Evolutionary conservation across 1,140 invertebrate species (phyloP), one percentile per base, ranked within the genome.

Genomic region (Cylas formicarius): DNA sequence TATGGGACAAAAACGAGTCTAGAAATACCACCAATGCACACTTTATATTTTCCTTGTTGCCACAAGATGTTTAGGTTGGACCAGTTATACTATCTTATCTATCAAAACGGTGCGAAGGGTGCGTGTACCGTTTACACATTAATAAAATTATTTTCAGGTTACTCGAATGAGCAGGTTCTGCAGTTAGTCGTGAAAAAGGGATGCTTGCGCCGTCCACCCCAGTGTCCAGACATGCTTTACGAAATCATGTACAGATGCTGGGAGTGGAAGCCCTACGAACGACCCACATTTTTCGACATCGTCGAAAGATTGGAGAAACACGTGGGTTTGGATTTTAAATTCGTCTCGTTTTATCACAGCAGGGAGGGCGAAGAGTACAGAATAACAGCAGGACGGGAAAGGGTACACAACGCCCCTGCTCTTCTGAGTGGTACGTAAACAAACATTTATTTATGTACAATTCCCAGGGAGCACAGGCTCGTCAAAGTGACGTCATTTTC

Each of bases 231-330:
- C 38, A 50, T 67, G 3, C 46, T 72, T 4, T 60, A 65, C 7
- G 67, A 69, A 31, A 61, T 72, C 10, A 70, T 72, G 63, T 58
- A 64, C 18, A 67, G 55, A 27, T 73, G 71, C 28, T 72, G 70
- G 60, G 65, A 64, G 13, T 72, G 70, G 69, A 47, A 58, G 2
- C 70, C 70, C 1, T 65, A 36, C 22, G 59, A 69, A 17, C 68
- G 93, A 28, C 91, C 92, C 11, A 79, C 81, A 36, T 97, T 97
- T 69, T 72, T 84, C 29, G 80, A 88, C 33, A 77, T 93, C 9
- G 79, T 88, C 20, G 69, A 72, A 11, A 67, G 75, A 13, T 48
- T 80, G 49, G 66, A 76, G 38, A 66, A 52, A 63, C 22, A 77
- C 53, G 67, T 77, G 3, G 67, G 75, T 44, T 64, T 76, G 21